Evolutionary conservation across 2,113 vertebrate species (phyloP).

Genomic region (Rhombomys opimus): DNA sequence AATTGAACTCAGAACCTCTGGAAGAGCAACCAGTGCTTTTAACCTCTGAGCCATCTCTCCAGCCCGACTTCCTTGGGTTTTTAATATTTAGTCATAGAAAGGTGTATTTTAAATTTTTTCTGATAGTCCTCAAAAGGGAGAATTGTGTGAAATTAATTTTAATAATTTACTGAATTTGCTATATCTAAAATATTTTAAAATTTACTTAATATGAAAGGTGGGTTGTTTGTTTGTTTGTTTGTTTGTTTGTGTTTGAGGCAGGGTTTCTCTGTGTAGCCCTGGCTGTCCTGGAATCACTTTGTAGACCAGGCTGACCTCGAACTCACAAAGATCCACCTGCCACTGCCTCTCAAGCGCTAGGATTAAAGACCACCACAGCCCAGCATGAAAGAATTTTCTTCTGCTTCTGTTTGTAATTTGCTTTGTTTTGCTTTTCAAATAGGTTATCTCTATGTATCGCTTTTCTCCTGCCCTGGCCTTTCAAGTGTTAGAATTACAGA

Average conservation of each 20-base stretch:
- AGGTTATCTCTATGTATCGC: not conserved
- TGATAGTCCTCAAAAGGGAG: not conserved
- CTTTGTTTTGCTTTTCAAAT: not conserved
- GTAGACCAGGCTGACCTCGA: no score
- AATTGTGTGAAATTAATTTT: conserved; percentile 21
- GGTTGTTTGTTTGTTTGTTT: no score
- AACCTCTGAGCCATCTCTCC: no score
- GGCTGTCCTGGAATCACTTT: no score
- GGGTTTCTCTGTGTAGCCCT: no score
- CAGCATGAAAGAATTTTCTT: not conserved
- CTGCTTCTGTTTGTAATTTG: conserved; percentile 25
- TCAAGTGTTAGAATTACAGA: not conserved
- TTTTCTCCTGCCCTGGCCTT: not conserved
- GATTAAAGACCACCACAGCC: no score
- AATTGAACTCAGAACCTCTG: no score
- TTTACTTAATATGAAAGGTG: not conserved
- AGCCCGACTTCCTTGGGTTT: not conserved
- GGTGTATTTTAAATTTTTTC: not conserved
- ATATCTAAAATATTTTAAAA: conserved; percentile 16
- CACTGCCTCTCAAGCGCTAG: no score
- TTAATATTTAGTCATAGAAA: not conserved
- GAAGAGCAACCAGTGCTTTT: no score
- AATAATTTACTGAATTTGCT: not conserved
- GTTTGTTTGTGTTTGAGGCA: no score
- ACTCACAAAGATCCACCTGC: no score